Base-by-base conservation (phyloP, 2,888 invertebrate genomes). In the Nycteola revayana region DNA sequence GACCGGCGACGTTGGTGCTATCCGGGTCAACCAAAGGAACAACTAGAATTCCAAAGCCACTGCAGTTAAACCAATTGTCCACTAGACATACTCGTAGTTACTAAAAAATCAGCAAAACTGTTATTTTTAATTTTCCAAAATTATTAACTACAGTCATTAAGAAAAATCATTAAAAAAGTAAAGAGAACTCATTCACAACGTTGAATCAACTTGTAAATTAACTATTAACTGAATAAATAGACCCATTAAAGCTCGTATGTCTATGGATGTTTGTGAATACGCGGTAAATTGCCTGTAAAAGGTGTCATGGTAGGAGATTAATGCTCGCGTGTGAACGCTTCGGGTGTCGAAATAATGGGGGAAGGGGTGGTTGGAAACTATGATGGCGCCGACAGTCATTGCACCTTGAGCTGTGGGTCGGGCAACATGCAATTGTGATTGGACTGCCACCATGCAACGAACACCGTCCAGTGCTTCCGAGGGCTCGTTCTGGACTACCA, bases 401-500 rank as follows among this genome's bases (percentile, higher is more conserved):
- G 87, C 87, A 87, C 86, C 78, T 79, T 67, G 42, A 54, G 63
- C 66, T 75, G 71, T 67, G 72, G 50, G 53, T 62, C 69, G 54
- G 60, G 70, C 59, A 75, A 72, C 79, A 68, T 81, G 78, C 84
- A 76, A 54, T 66, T 44, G 42, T 60, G 47, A 51, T 52, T 42
- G 37, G 10, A 44, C 25, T 27, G 40, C 27, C 41, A 61, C 38
- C 42, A 87, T 88, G 88, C 78, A 85, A 57, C 76, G 86, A 28
- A 63, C 74, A 22, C 67, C 79, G 31, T 88, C 89, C 28, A 82
- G 70, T 56, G 69, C 89, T 20, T 83, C 87, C 5, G 90, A 86
- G 38, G 84, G 89, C 28, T 77, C 83, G 23, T 92, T 92, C 65
- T 92, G 92, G 92, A 90, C 90, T 28, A 92, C 91, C n/a, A 90